Evolutionary conservation across 2,113 vertebrate species (phyloP), one percentile per base, ranked within the genome.

Genomic region (Corythaeola cristata): DNA sequence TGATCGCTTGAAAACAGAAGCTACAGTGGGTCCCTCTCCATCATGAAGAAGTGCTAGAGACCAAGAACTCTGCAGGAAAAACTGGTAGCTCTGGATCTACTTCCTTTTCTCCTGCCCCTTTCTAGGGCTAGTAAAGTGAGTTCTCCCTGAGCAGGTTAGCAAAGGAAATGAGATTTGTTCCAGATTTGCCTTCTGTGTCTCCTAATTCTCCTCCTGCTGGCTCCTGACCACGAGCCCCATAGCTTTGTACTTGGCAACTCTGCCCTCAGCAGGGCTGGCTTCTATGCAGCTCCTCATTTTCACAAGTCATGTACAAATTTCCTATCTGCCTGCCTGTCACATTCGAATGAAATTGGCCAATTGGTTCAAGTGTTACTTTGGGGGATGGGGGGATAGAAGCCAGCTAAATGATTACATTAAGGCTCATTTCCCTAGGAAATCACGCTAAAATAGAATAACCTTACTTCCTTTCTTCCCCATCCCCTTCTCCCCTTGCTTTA

Each of bases 111-210:
- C 52, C 45, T 50, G 50, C 12, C 11, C 12, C 12, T 79, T 85
- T 74, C 23, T 71, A 32, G 13, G 22, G 23, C 17, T 68, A 47
- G 20, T 84, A 18, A 92, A 93, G 55, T 74, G 64, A 87, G 26
- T 74, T 91, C 19, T 74, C 59, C 37, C 55, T 73, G 59, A 87
- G 49, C n/a, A 63, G 18, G 64, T 89, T 91, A 73, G 66, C 49
- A 82, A 91, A 95, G 82, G 35, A 96, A 91, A 79, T 76, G 14
- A 76, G 58, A 68, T 88, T 85, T 85, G 44, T 93, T 89, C 35
- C 39, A 75, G 69, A 66, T 76, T 44, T 88, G 11, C 39, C 23
- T 52, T 79, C 21, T 64, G 15, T 77, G 71, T 90, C 75, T 93
- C 75, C 24, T 76, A 20, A 30, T 64, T 64, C 24, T 89, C 6